phyloP scores from a whole-genome alignment of 2,113 vertebrate genomes.

The Pseudonaja textilis region DNA sequence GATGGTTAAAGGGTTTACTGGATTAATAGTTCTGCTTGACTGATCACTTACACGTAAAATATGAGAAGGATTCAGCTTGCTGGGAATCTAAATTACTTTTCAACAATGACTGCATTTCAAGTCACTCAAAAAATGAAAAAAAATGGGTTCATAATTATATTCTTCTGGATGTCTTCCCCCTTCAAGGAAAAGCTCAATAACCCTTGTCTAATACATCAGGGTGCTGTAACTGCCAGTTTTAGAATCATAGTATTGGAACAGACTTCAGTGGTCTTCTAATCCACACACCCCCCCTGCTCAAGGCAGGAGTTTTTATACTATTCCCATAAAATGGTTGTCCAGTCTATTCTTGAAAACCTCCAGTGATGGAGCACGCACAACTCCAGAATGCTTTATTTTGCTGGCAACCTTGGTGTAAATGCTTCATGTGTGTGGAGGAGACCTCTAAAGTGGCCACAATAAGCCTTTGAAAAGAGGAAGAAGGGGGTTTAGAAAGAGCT shows the following conservation, averaged over 20 bases:
- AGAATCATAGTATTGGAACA: neutral
- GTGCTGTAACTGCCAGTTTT: slow-evolving; percentile 27
- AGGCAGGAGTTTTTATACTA: neutral
- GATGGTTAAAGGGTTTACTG: neutral
- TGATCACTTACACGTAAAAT: neutral
- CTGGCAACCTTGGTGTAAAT: neutral
- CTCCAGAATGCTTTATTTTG: neutral
- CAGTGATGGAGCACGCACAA: neutral
- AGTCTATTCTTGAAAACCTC: neutral
- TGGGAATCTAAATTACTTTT: slow-evolving; percentile 30
- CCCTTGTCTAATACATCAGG: neutral
- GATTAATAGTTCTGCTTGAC: slow-evolving; percentile 2
- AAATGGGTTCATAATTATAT: neutral
- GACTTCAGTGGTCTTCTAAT: neutral
- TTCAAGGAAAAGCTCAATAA: slow-evolving; percentile 30
- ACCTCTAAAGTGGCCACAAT: neutral
- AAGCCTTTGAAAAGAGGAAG: neutral
- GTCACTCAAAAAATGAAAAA: neutral
- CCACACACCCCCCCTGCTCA: neutral
- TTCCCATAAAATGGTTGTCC: neutral
- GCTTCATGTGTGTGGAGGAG: neutral
- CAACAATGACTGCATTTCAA: neutral
- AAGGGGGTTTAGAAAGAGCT: too few species aligned
- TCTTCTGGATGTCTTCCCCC: slow-evolving; percentile 31
- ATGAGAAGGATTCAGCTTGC: neutral